phyloP scores from a whole-genome alignment of 1,140 invertebrate genomes.

The Ceratoteleas bidentatus region DNA sequence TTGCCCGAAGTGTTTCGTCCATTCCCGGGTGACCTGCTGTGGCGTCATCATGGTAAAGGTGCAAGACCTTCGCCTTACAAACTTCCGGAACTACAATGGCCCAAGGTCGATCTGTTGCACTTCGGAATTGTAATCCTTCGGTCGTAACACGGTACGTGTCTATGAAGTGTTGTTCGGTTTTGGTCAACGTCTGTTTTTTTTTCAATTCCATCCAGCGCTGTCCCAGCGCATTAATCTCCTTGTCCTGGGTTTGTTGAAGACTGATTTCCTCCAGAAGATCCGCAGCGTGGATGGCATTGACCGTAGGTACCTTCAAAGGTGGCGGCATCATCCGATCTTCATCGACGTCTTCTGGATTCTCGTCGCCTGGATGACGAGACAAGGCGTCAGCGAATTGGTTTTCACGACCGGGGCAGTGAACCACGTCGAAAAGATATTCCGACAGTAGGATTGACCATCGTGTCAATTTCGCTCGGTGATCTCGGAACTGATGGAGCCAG shows the following conservation, averaged over 20 bases:
- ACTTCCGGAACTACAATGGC: slow-evolving; percentile 17
- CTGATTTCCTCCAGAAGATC: background rate
- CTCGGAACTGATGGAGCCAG: slow-evolving; percentile 61
- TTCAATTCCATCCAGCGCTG: background rate
- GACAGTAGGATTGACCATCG: slow-evolving; percentile 65
- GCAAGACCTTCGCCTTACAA: slow-evolving; percentile 6
- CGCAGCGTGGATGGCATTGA: background rate
- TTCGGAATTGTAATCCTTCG: background rate
- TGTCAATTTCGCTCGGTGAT: slow-evolving; percentile 61
- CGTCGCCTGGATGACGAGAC: background rate
- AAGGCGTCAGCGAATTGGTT: slow-evolving; percentile 63
- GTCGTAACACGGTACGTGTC: background rate
- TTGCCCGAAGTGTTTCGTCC: slow-evolving; percentile 44
- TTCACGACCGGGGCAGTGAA: slow-evolving; percentile 57
- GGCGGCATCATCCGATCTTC: background rate
- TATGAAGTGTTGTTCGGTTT: background rate
- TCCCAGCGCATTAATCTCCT: background rate
- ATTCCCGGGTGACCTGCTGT: slow-evolving; percentile 46
- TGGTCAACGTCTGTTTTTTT: background rate
- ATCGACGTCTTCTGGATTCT: background rate
- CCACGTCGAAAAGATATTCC: slow-evolving; percentile 56
- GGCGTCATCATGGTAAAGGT: slow-evolving; percentile 46
- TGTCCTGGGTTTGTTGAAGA: background rate
- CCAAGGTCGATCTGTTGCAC: background rate
- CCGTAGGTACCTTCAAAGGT: too few relatives aligned